Base-by-base conservation (phyloP, 92 coral and sea anemone genomes). In the Phymanthus crucifer region DNA sequence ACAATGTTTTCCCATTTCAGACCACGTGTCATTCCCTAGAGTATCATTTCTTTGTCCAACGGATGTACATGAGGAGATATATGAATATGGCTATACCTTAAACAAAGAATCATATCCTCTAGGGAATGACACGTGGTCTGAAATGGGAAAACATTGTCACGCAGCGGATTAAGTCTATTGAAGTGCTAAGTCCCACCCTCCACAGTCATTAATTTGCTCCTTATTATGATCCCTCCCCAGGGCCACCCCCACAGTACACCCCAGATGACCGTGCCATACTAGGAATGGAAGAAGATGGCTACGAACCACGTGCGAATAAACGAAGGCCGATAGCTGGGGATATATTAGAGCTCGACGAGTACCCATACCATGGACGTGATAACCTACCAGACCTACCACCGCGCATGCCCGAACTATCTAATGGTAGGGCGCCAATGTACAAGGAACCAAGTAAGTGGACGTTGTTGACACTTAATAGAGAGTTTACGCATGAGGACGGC, bases 191-290 rank as follows among this genome's bases (percentile, higher is more conserved):
- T 34, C 68, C 68, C 34, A 27, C 68, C 11, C 68, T 43, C 36
- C 32, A 61, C 26, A 23, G 73, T 34, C 13, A 18, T 69, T 34
- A 69, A 32, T 33, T 69, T 33, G 45, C 36, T 61, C 32, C 29
- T 17, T 61, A 27, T 61, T 7, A 33, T 24, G 14, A 61, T 29
- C 29, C 9, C 6, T 61, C 68, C 29, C 73, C 87, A 92, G 97
- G 98, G 80, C 91, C 93, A n/a, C 99, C 97, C 66, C 99, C 99
- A 73, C 93, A 90, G 86, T 96, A 96, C 90, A 89, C 94, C 65
- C 89, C 94, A 19, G 90, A 91, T 35, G 98, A 91, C 65, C 87
- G 90, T 38, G 54, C 87, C 27, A 78, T 83, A 65, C 88, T 88
- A 1, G 88, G 78, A 0, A 38, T 87, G 73, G 94, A 84, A 48